Evolutionary conservation across 30 jellyfish, hydroid and myxozoan species (phyloP).

Genomic region (Aurelia coerulea): DNA sequence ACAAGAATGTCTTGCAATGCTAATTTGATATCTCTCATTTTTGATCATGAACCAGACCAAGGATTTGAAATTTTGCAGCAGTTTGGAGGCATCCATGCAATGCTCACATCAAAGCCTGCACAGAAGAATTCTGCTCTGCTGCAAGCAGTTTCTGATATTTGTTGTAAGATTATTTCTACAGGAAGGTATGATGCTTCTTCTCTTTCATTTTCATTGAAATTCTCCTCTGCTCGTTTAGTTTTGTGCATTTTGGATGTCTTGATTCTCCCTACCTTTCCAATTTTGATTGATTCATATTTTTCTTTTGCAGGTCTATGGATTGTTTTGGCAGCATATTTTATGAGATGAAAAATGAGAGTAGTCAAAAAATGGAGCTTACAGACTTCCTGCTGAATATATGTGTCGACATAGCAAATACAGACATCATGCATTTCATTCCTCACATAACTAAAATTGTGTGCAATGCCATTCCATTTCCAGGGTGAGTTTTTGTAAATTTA

Average conservation of each 20-base stretch:
- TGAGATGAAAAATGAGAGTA: not conserved
- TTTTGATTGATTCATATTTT: too few species aligned
- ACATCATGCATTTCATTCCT: not conserved
- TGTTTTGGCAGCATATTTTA: not conserved
- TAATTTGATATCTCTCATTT: slow-evolving; percentile 14
- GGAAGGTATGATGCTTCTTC: not conserved
- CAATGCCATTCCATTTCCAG: not conserved
- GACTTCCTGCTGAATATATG: slow-evolving; percentile 1
- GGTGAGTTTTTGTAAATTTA: not conserved
- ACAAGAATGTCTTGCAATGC: not conserved
- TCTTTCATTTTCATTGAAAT: too few species aligned
- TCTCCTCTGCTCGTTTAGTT: too few species aligned
- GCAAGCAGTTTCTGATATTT: slow-evolving; percentile 19
- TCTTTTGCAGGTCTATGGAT: not conserved
- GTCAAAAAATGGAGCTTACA: not conserved
- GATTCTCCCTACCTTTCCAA: too few species aligned
- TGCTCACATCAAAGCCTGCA: not conserved
- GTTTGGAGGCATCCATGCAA: slow-evolving; percentile 30
- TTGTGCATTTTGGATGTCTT: too few species aligned
- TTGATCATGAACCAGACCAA: not conserved
- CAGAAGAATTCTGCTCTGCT: not conserved
- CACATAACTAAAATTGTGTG: not conserved
- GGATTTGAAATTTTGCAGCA: slow-evolving; percentile 3
- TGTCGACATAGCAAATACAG: slow-evolving; percentile 14
- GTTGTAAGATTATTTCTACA: not conserved